Evolutionary conservation across 2,113 vertebrate species (phyloP), one percentile per base, ranked within the genome.

Genomic region (Oriolus oriolus): DNA sequence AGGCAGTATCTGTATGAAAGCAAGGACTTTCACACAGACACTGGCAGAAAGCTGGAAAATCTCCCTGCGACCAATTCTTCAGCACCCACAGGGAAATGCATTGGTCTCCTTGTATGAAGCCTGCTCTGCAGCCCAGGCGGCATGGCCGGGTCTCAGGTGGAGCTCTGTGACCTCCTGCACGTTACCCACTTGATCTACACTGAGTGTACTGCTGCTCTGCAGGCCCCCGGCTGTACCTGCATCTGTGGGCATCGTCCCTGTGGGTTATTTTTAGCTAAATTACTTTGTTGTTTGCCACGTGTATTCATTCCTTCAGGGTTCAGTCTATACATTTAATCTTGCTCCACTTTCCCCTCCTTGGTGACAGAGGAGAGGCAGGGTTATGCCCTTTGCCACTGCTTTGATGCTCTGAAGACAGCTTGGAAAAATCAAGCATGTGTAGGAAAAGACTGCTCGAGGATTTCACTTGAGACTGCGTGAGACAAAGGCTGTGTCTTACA

Each of bases 401-500:
- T 89, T 76, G 44, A 5, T 87, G 75, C 24, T 87, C 53, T 89
- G 60, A 57, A 80, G 66, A 26, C 31, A 79, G 28, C 37, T 75
- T 75, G 39, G 33, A 59, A 59, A 53, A 63, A 37, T 54, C 39
- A 37, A 63, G n/a, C 13, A 14, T 6, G 42, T 59, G 30, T 41
- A 63, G 52, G n/a, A 22, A 42, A 19, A 54, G 30, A 14, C 21
- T 59, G 23, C 33, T 66, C 4, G 10, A 22, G 39, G 41, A 4
- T 53, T 60, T 89, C 37, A 11, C n/a, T 53, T 44, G 9, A n/a
- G 30, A 24, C 26, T 24, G 41, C 8, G 2, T 3, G 27, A 61
- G 50, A 9, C n/a, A 47, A 69, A 41, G 41, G 52, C 56, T 59
- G 68, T 0, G 0, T 63, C 4, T 47, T 42, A 8, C 9, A 42